phyloP scores from a whole-genome alignment of 1,140 invertebrate genomes.

The Geopemphigus sp. region DNA sequence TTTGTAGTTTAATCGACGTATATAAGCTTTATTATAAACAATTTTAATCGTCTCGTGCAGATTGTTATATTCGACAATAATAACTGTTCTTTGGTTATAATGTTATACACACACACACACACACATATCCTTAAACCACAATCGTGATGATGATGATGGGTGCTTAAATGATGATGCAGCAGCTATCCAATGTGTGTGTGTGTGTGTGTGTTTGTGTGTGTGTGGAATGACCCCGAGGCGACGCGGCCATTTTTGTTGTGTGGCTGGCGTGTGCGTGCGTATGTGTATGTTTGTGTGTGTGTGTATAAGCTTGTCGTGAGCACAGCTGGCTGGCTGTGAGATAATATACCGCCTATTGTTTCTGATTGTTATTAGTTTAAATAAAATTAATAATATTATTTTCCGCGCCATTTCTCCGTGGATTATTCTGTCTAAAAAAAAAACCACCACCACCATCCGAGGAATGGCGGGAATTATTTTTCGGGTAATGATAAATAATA shows the following conservation, averaged over 20 bases:
- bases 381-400: slow-evolving; percentile 36
- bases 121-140: slow-evolving; percentile 25
- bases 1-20: not conserved
- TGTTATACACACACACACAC: slow-evolving; percentile 12
- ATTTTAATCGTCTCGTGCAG: slow-evolving; percentile 24
- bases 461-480: not conserved
- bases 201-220: slow-evolving; percentile 7
- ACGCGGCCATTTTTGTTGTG: slow-evolving; percentile 43
- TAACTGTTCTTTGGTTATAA: not conserved
- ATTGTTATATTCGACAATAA: slow-evolving; percentile 31
- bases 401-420: not conserved
- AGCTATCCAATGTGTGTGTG: slow-evolving; percentile 3
- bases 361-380: slow-evolving; percentile 40
- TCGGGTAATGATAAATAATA: not conserved
- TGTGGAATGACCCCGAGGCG: slow-evolving; percentile 42
- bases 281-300: slow-evolving; percentile 28
- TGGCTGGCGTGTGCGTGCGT: slow-evolving; percentile 5
- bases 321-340: slow-evolving; percentile 40
- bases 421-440: not conserved
- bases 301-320: slow-evolving; percentile 39
- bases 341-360: slow-evolving; percentile 45
- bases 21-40: not conserved
- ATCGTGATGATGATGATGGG: slow-evolving; percentile 42
- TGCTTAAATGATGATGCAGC: slow-evolving; percentile 43
- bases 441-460: not conserved